Evolutionary conservation across 2,888 invertebrate genomes (phyloP).

Genomic region (Phragmatobia fuliginosa): DNA sequence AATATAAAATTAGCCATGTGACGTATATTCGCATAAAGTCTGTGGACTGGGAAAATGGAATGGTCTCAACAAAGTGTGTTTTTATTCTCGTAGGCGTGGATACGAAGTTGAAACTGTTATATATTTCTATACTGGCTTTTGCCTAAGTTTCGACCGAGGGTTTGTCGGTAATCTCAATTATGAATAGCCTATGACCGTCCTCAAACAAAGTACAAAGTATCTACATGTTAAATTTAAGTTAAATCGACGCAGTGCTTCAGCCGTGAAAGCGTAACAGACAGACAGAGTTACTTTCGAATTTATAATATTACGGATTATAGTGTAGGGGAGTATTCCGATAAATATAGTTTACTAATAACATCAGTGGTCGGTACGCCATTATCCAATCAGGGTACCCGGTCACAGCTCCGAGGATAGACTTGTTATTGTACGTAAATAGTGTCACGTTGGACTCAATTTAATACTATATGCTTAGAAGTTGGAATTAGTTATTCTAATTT

Average conservation of each 20-base stretch:
- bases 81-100: constrained; percentile 14
- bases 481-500: too few relatives aligned
- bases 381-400: constrained; percentile 72
- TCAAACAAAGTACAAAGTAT: too few relatives aligned
- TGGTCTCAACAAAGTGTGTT: not conserved
- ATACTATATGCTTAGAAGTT: too few relatives aligned
- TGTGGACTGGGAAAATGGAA: constrained; percentile 3
- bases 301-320: constrained; percentile 13
- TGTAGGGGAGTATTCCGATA: constrained; percentile 53
- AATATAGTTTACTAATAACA: constrained; percentile 59
- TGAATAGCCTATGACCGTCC: too few relatives aligned
- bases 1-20: constrained; percentile 13
- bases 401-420: constrained; percentile 61
- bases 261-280: too few relatives aligned
- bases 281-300: too few relatives aligned
- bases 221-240: too few relatives aligned
- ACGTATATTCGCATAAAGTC: not conserved
- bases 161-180: too few relatives aligned
- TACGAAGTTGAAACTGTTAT: constrained; percentile 30
- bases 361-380: constrained; percentile 56
- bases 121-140: constrained; percentile 23
- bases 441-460: constrained; percentile 46
- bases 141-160: too few relatives aligned
- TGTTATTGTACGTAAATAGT: constrained; percentile 67
- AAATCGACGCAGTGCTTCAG: too few relatives aligned